phyloP scores from a whole-genome alignment of 1,140 invertebrate species.

The Meloidogyne hapla region DNA sequence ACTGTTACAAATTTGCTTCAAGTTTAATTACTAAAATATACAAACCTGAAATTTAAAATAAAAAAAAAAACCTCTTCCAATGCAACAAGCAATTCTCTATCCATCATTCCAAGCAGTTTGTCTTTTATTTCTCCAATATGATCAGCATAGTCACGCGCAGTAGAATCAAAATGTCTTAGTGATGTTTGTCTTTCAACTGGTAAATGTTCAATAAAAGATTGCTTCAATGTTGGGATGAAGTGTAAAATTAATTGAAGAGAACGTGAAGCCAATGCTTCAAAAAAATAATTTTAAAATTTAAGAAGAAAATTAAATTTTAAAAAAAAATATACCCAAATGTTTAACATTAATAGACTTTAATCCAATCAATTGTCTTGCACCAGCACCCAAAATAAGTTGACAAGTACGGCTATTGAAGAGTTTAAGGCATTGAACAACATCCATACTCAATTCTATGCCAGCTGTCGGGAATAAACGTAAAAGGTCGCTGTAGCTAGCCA shows the following conservation, averaged over 20 bases:
- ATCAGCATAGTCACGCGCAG: slow-evolving; percentile 77
- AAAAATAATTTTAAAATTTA: neutral
- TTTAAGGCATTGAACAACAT: slow-evolving; percentile 80
- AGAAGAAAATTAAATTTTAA: neutral
- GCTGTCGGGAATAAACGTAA: slow-evolving; percentile 70
- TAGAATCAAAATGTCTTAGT: slow-evolving; percentile 69
- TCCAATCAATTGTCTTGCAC: slow-evolving; percentile 86
- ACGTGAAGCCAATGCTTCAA: slow-evolving; percentile 78
- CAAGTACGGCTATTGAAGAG: slow-evolving; percentile 88
- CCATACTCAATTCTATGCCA: slow-evolving; percentile 75
- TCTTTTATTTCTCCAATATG: slow-evolving; percentile 86
- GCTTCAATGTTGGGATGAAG: slow-evolving; percentile 67
- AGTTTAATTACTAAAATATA: neutral
- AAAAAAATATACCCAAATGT: slow-evolving; percentile 71
- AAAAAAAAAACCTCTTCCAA: slow-evolving; percentile 43
- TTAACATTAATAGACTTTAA: slow-evolving; percentile 91
- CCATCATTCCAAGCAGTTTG: slow-evolving; percentile 85
- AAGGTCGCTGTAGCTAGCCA: slow-evolving; percentile 84
- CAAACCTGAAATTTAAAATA: slow-evolving; percentile 50
- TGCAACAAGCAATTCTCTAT: slow-evolving; percentile 62
- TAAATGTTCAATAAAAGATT: slow-evolving; percentile 67
- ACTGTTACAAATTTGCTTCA: too few species aligned
- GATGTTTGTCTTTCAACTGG: slow-evolving; percentile 64
- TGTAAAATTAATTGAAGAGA: slow-evolving; percentile 74
- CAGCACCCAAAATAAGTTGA: slow-evolving; percentile 89